phyloP scores from a whole-genome alignment of 2,797 vertebrate genomes.

The Sebastolobus altivelis region DNA sequence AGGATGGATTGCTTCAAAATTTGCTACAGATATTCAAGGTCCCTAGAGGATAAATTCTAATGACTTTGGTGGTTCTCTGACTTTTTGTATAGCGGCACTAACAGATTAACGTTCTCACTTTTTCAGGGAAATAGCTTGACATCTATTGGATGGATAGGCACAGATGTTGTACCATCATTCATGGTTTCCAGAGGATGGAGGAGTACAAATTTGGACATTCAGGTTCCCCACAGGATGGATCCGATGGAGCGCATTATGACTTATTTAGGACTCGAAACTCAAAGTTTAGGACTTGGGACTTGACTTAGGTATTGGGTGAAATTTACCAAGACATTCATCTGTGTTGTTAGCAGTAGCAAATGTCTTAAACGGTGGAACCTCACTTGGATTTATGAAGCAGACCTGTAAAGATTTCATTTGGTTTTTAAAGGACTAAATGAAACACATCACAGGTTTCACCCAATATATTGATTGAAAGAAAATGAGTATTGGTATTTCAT shows the following conservation, averaged over 20 bases:
- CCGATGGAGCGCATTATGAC: not conserved
- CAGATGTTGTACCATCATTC: not conserved
- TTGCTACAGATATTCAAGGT: not conserved
- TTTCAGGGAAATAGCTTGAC: not conserved
- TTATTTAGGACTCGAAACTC: too few species aligned
- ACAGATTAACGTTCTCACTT: not conserved
- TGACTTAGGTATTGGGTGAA: not conserved
- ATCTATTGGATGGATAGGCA: not conserved
- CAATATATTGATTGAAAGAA: not conserved
- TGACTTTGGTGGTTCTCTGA: not conserved
- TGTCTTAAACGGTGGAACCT: constrained; percentile 25
- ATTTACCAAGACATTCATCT: constrained; percentile 61
- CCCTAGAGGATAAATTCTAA: not conserved
- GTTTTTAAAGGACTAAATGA: constrained; percentile 22
- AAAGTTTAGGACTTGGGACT: too few species aligned
- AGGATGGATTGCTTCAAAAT: not conserved
- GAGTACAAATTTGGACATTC: not conserved
- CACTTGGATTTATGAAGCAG: constrained; percentile 31
- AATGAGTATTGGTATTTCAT: not conserved
- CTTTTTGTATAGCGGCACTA: not conserved
- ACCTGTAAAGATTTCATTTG: constrained; percentile 22
- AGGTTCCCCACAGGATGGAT: not conserved
- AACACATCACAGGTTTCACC: constrained; percentile 23
- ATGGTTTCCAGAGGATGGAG: not conserved
- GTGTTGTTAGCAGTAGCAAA: constrained; percentile 45